Percentiles rank a stretch among this genome's conserved stretches.
Evolutionary conservation across 1,140 invertebrate genomes (phyloP).

Genomic region (Temnothorax nylanderi): DNA sequence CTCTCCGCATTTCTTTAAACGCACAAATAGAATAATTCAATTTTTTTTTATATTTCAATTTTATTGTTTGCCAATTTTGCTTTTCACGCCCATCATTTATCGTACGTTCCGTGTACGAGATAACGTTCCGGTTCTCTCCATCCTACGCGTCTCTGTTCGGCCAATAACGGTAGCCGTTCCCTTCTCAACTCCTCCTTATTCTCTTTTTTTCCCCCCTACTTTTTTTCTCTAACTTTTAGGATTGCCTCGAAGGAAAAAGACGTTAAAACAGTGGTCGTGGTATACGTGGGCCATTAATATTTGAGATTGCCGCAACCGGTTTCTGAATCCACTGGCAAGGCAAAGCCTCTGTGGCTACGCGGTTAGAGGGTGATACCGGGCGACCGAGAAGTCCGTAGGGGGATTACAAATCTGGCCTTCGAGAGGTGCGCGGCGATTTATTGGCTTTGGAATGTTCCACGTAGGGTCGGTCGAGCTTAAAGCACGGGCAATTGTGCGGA

Average conservation of each 20-base stretch:
- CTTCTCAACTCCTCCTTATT: not conserved
- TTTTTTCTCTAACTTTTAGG: conserved; percentile 44
- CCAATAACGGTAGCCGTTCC: not conserved
- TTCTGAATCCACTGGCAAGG: conserved; percentile 35
- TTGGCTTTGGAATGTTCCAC: conserved; percentile 62
- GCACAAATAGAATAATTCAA: not conserved
- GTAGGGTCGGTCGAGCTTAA: conserved; percentile 46
- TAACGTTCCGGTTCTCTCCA: not conserved
- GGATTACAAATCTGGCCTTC: conserved; percentile 60
- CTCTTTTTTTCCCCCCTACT: conserved; percentile 22
- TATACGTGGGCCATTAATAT: conserved; percentile 57
- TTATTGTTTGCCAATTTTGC: not conserved
- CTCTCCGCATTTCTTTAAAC: not conserved
- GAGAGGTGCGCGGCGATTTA: conserved; percentile 59
- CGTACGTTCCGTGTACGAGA: not conserved
- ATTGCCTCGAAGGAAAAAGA: conserved; percentile 49
- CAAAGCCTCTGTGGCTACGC: conserved; percentile 35
- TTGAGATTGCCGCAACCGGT: conserved; percentile 54
- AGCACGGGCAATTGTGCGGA: conserved; percentile 18
- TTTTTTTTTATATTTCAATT: not conserved
- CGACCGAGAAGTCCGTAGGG: conserved; percentile 44
- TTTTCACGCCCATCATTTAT: not conserved
- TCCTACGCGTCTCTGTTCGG: not conserved
- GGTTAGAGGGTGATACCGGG: conserved; percentile 31
- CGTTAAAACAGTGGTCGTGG: conserved; percentile 52